These are phyloP conservation scores for Vireo griseus DNA, from an alignment of 2,797 vertebrate species.

Conservation along the genomic window DNA sequence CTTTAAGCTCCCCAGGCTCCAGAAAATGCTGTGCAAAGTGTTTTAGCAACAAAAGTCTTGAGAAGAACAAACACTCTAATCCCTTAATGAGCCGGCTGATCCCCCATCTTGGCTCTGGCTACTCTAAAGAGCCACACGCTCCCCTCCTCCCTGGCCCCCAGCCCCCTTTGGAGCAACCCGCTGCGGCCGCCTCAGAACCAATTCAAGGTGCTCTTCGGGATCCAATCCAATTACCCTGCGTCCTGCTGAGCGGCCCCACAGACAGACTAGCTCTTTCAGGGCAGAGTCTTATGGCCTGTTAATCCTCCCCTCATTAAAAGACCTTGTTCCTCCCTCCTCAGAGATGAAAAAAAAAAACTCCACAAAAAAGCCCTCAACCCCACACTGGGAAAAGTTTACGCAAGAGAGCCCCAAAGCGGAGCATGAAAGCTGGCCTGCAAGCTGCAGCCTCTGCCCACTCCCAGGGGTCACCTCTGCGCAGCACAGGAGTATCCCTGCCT, in stretches of 20 bases:
- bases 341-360: not conserved
- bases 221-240: slow-evolving; percentile 95
- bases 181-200: slow-evolving; percentile 73
- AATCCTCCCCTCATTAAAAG: slow-evolving; percentile 88
- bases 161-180: slow-evolving; percentile 76
- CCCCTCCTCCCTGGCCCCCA: slow-evolving; percentile 65
- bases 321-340: slow-evolving; percentile 80
- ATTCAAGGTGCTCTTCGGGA: slow-evolving; percentile 90
- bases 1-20: slow-evolving; percentile 82
- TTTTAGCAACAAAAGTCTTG: slow-evolving; percentile 88
- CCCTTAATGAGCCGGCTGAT: slow-evolving; percentile 95
- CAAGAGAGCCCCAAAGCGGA: slow-evolving; percentile 81
- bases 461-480: not conserved
- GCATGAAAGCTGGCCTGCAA: slow-evolving; percentile 38
- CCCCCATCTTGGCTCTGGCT: slow-evolving; percentile 87
- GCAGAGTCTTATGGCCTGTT: slow-evolving; percentile 71
- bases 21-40: slow-evolving; percentile 91
- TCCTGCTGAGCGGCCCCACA: slow-evolving; percentile 90
- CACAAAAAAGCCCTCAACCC: not conserved
- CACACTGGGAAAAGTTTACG: slow-evolving; percentile 77
- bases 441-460: not conserved
- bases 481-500: not conserved
- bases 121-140: slow-evolving; percentile 79
- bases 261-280: slow-evolving; percentile 88
- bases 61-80: slow-evolving; percentile 92